Percentiles rank a stretch among this genome's conserved stretches.
These are phyloP conservation scores for Pionites leucogaster DNA, from an alignment of 2,113 vertebrate genomes.

Conservation along the genomic window DNA sequence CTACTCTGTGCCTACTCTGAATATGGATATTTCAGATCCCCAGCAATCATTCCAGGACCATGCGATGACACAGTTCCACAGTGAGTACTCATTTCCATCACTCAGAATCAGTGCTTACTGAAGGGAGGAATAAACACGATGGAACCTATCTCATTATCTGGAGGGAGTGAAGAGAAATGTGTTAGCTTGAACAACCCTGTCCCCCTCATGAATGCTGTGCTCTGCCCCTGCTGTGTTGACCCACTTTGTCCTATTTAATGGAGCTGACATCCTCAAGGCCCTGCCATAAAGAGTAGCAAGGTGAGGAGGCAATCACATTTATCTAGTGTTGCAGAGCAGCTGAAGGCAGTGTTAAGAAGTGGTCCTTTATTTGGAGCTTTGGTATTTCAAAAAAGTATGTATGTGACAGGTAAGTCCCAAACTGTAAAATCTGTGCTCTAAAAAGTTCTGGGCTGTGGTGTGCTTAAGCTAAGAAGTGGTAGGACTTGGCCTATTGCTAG, in stretches of 20 bases:
- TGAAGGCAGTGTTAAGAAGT: background rate
- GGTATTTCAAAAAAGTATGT: background rate
- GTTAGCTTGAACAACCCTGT: background rate
- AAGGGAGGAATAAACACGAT: background rate
- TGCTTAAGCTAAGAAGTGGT: background rate
- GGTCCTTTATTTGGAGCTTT: background rate
- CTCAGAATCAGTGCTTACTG: fast-evolving
- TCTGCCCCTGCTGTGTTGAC: background rate
- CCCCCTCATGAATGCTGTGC: fast-evolving
- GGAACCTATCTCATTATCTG: background rate
- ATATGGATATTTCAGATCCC: background rate
- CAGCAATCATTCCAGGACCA: background rate
- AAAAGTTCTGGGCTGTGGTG: background rate
- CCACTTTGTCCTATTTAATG: background rate
- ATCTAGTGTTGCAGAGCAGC: background rate
- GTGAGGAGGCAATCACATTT: background rate
- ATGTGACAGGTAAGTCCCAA: background rate
- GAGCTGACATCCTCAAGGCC: background rate
- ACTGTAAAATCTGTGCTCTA: background rate
- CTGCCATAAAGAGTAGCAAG: background rate
- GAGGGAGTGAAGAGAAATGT: background rate
- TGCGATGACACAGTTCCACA: background rate
- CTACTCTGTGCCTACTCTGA: background rate
- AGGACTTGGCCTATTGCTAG: background rate
- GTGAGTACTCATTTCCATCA: background rate